phyloP scores from a whole-genome alignment of 2,113 vertebrate genomes.

The Trochalopteron elliotii region DNA sequence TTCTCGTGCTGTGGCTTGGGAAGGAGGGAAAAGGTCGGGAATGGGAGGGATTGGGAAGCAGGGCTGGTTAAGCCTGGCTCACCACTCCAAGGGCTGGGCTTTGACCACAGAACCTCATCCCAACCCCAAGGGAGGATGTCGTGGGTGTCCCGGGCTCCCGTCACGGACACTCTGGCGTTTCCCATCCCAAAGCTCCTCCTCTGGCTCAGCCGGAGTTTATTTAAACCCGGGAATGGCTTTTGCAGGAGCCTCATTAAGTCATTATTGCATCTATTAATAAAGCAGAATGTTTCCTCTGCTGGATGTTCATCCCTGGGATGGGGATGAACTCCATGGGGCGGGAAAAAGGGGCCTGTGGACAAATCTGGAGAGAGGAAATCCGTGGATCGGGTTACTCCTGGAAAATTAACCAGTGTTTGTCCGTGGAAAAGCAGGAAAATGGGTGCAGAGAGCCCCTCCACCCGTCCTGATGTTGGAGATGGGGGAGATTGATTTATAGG shows the following conservation, averaged over 20 bases:
- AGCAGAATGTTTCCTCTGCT: conserved; percentile 30
- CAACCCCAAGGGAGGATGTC: neutral
- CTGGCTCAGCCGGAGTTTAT: neutral
- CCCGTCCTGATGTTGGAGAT: no score
- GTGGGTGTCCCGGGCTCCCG: neutral
- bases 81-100: accelerated
- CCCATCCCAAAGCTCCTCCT: neutral
- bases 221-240: neutral
- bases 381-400: neutral
- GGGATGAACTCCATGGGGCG: neutral
- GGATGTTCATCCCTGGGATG: neutral
- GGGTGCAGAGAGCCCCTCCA: neutral
- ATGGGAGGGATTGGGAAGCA: accelerated
- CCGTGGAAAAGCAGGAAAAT: neutral
- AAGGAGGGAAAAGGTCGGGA: neutral
- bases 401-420: neutral
- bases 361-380: neutral
- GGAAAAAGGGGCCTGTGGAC: neutral
- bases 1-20: neutral
- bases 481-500: neutral
- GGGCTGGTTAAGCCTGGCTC: accelerated
- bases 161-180: accelerated
- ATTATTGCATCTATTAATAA: conserved; percentile 33
- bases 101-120: neutral
- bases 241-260: conserved; percentile 20